phyloP scores from a whole-genome alignment of 2,797 vertebrate species.

The Cygnus olor region DNA sequence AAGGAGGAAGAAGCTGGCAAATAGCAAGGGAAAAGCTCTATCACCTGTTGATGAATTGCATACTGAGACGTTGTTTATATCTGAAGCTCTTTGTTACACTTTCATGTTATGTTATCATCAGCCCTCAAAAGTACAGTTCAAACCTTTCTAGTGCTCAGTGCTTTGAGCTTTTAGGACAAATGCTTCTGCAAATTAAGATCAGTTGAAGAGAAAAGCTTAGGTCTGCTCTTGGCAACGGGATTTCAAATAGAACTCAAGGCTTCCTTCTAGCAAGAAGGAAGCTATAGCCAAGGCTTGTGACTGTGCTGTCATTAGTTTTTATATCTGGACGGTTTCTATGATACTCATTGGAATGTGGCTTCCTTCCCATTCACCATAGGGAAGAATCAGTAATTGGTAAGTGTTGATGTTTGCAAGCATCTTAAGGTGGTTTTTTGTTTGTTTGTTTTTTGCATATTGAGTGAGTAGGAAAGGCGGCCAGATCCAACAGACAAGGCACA shows the following conservation, averaged over 20 bases:
- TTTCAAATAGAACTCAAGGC: neutral
- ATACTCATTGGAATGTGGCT: neutral
- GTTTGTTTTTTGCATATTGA: neutral
- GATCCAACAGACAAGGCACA: neutral
- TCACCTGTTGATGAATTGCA: neutral
- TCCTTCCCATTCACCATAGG: neutral
- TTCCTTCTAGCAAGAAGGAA: conserved; percentile 23
- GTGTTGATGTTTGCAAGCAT: neutral
- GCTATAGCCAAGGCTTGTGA: neutral
- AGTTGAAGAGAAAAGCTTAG: neutral
- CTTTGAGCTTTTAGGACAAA: neutral
- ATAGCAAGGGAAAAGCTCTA: neutral
- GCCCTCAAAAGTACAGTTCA: neutral
- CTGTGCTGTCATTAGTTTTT: conserved; percentile 9
- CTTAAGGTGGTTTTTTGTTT: neutral
- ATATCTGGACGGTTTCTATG: neutral
- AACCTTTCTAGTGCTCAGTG: neutral
- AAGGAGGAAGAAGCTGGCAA: neutral
- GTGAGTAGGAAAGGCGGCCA: neutral
- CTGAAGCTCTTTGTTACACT: neutral
- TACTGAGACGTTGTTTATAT: neutral
- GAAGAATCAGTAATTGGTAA: neutral
- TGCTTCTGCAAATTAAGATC: conserved; percentile 4
- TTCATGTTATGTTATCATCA: neutral
- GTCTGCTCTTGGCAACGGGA: conserved; percentile 4